Evolutionary conservation across 2,797 vertebrate species (phyloP), one percentile per base, ranked within the genome.

Genomic region (Amblyraja radiata): DNA sequence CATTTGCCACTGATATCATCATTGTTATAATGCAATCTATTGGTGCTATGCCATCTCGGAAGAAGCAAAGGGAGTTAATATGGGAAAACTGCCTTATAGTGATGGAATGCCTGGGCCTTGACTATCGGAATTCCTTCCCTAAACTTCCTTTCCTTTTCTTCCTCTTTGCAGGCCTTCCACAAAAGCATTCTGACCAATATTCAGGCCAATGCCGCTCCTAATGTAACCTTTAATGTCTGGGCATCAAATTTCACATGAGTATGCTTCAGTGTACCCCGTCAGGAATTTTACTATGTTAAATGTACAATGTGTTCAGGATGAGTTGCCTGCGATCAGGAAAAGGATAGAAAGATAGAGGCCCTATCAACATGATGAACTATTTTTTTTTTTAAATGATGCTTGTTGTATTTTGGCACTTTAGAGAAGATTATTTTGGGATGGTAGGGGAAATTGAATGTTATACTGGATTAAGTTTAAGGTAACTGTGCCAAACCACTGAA

Each of bases 401-500:
- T 9, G 7, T 83, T 11, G 7, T 21, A 6, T 84, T 88, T 65
- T 65, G 83, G 28, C 13, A 71, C 21, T 5, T 5, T 32, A 18
- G 83, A 18, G 7, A n/a, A 14, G 58, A 16, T 65, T 74, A 74
- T 74, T 74, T 74, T 74, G 71, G 21, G 71, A 74, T 6, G 21
- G 16, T 74, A 5, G 71, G 71, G 71, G 71, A 74, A 21, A 21
- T 74, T 74, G 63, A 88, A 88, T 18, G 0, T 65, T 63, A n/a
- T 65, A 61, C 58, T 86, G 6, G 28, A 86, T 28, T 65, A 32
- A 86, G 71, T 1, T 65, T 86, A 63, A 32, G 54, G 9, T 10
- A 61, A 28, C 25, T 10, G 81, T 28, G 54, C 81, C 81, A 84
- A 84, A n/a, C 61, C 61, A 88, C 83, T 88, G 83, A 88, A 88